Evolutionary conservation across 2,797 vertebrate species (phyloP).

Genomic region (Siniperca scherzeri): DNA sequence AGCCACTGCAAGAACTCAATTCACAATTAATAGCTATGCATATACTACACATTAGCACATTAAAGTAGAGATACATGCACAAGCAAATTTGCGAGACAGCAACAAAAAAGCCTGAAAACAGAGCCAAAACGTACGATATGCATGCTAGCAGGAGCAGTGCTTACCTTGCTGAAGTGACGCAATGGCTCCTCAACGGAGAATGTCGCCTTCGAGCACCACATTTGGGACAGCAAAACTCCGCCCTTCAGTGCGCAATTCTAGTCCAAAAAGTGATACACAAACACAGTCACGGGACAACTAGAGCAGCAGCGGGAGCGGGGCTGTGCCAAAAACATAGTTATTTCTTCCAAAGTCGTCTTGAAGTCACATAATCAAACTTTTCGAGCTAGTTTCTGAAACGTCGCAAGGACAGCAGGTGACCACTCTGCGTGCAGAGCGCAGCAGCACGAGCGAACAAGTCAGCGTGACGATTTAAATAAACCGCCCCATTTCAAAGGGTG

Average conservation of each 20-base stretch:
- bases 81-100: background rate
- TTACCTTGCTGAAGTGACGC: background rate
- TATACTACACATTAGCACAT: background rate
- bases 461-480: background rate
- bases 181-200: background rate
- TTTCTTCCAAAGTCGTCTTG: background rate
- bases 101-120: background rate
- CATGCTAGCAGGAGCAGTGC: background rate
- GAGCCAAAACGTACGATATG: background rate
- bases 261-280: background rate
- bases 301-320: background rate
- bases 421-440: too few species aligned
- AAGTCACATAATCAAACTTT: background rate
- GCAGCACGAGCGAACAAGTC: too few species aligned
- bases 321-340: background rate
- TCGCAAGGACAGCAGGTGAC: background rate
- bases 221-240: background rate
- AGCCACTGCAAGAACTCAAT: background rate
- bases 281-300: background rate
- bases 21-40: too few species aligned
- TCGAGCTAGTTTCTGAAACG: background rate
- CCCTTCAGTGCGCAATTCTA: rapidly evolving
- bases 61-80: background rate
- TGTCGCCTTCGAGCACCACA: background rate
- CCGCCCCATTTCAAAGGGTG: background rate